Percentiles rank a stretch among this genome's conserved stretches.
Conservation (phyloP, 2,113 vertebrate species). For the zebrafish (Danio rerio) region DNA sequence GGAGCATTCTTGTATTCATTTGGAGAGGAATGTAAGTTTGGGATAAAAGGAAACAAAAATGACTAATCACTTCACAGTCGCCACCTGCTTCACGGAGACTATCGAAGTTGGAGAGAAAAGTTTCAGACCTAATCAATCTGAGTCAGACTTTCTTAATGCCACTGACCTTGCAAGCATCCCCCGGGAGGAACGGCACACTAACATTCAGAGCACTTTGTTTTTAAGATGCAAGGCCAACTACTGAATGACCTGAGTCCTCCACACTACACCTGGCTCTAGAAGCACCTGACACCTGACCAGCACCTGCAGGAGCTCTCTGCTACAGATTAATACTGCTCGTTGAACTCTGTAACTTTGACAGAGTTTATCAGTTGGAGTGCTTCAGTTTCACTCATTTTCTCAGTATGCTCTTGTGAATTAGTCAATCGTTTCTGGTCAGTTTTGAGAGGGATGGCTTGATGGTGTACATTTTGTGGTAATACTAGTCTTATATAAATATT, state of each 20-base stretch:
- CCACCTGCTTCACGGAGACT: conserved; percentile 12
- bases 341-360: conserved; percentile 24
- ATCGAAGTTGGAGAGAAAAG: not conserved
- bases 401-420: not conserved
- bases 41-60: not conserved
- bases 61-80: not conserved
- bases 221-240: conserved; percentile 2
- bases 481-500: not conserved
- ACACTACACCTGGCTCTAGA: not conserved
- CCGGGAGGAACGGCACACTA: conserved; percentile 16
- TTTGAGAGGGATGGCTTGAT: conserved; percentile 8
- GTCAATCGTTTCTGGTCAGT: not conserved
- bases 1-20: not conserved
- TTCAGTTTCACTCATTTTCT: conserved; percentile 12
- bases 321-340: not conserved
- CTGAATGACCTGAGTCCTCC: conserved; percentile 16
- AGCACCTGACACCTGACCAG: not conserved
- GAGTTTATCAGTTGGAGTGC: not conserved
- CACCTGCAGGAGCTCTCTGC: conserved; percentile 14
- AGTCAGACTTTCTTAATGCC: conserved; percentile 15
- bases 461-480: not conserved
- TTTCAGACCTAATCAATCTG: conserved; percentile 28
- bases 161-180: conserved; percentile 24
- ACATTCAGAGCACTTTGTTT: conserved; percentile 24
- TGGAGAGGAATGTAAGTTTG: not conserved